Evolutionary conservation across 2,797 vertebrate species (phyloP).

Genomic region (Sebastes hubbsi): DNA sequence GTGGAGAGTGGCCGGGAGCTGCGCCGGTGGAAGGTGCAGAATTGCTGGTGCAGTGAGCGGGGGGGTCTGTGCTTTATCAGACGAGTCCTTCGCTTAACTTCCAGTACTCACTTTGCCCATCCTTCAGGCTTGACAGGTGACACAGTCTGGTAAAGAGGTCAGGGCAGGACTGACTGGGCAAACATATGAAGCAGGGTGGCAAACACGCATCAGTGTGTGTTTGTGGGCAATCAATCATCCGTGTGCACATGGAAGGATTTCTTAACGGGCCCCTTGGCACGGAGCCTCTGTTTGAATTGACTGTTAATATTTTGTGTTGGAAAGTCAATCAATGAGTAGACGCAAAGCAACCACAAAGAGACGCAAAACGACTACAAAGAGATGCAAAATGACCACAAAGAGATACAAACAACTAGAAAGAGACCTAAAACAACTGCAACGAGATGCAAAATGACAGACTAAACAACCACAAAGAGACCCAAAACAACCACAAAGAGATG

Average conservation of each 20-base stretch:
- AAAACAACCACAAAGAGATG: too few relatives aligned
- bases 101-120: background rate
- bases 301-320: background rate
- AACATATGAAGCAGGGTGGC: conserved; percentile 11
- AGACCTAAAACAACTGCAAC: too few relatives aligned
- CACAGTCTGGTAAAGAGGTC: conserved; percentile 9
- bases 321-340: background rate
- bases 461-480: too few relatives aligned
- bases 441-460: too few relatives aligned
- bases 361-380: too few relatives aligned
- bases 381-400: too few relatives aligned
- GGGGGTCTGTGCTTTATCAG: background rate
- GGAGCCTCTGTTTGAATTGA: background rate
- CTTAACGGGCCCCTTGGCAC: background rate
- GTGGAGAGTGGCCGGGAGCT: background rate
- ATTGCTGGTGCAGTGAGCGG: background rate
- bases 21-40: background rate
- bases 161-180: conserved; percentile 15
- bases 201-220: background rate
- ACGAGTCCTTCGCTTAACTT: background rate
- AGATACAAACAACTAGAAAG: too few relatives aligned
- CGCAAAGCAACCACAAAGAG: background rate
- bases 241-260: background rate
- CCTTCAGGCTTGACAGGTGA: conserved; percentile 35
- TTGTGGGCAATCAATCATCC: conserved; percentile 7